A percentile compares a stretch with the other conserved stretches of the same genome.
These are phyloP conservation scores for Triops cancriformis DNA, from an alignment of 1,140 invertebrate genomes.

Conservation along the genomic window DNA sequence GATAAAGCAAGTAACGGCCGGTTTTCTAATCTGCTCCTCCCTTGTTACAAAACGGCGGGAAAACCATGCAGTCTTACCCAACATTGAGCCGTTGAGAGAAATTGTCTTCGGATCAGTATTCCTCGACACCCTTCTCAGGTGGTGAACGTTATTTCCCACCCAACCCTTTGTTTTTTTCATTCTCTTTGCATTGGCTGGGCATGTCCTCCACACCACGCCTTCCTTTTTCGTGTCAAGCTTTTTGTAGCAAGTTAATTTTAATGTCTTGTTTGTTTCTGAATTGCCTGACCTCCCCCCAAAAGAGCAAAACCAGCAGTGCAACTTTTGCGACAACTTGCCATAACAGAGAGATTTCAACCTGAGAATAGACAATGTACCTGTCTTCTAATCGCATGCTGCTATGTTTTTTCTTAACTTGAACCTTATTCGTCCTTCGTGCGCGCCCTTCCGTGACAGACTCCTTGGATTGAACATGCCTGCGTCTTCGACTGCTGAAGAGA, in stretches of 20 bases:
- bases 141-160: background rate
- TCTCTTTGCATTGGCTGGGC: too few species aligned
- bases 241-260: background rate
- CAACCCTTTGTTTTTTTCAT: background rate
- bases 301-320: background rate
- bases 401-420: constrained; percentile 14
- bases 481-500: constrained; percentile 56
- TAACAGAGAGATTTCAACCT: too few species aligned
- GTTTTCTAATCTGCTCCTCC: background rate
- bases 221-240: background rate
- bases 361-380: background rate
- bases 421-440: constrained; percentile 4
- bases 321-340: background rate
- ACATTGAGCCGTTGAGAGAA: too few species aligned
- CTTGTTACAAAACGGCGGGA: background rate
- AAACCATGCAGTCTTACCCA: background rate
- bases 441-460: constrained; percentile 24
- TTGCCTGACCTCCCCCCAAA: too few species aligned
- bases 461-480: constrained; percentile 55
- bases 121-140: background rate
- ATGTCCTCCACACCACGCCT: background rate
- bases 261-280: background rate
- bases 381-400: constrained; percentile 14
- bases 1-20: background rate
- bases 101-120: background rate